Base-by-base conservation (phyloP, 2,113 vertebrate genomes). In the Pandion haliaetus region DNA sequence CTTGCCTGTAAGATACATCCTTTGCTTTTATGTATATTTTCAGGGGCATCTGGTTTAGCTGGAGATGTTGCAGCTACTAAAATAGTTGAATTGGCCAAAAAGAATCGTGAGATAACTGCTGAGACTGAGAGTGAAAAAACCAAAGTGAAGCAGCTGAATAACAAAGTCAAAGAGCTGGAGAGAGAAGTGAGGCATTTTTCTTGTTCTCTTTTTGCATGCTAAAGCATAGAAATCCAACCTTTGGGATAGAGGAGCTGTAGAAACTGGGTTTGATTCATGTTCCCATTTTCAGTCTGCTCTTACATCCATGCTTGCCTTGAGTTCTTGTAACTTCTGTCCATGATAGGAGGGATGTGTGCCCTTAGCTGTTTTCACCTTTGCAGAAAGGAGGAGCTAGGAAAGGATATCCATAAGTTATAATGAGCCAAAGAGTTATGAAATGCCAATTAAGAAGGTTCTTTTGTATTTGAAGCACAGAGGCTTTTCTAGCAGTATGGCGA, bases 41-140 rank as follows among this genome's bases (percentile, higher is more conserved):
- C 96, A 99, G 99, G 98, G 44, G 97, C 97, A 0, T 92, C 98
- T 5, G 99, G 99, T 10, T 45, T 99, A 57, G 93, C 98, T 13
- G 99, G 99, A 59, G 99, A 99, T 34, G 95, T 98, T 26, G 99
- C 99, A 5, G 99, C 99, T 76, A 98, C 98, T 59, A 99, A 99
- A 98, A 99, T 99, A 2, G 98, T 99, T 5, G 99, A 99, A 82
- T 89, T 99, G 95, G 99, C 99, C 73, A 99, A 99, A 95, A 99
- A 95, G 97, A 99, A 99, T 80, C 98, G 99, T 31, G 98, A 98
- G 74, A 78, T 99, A 44, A 97, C 83, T 14, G 98, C 98, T 1
- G 99, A 99, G 94, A 91, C 97, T 1, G 98, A 99, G 92, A 97
- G 94, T 5, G 98, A 99, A 31, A 99, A 98, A 84, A 96, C 98